phyloP scores from a whole-genome alignment of 2,888 invertebrate species.

The Taphrorychus bicolor region DNA sequence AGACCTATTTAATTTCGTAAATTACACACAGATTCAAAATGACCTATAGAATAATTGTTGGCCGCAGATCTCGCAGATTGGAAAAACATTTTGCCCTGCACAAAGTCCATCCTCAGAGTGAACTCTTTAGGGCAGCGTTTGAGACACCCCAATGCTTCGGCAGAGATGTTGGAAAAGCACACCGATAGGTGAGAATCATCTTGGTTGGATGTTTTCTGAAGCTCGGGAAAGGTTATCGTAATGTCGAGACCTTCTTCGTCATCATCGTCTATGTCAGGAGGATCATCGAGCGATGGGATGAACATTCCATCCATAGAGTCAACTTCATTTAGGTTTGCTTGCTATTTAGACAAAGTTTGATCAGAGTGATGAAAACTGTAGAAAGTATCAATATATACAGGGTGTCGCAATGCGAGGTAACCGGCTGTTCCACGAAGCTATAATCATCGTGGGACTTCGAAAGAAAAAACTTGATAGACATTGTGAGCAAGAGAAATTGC shows the following conservation, averaged over 20 bases:
- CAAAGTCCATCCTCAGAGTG: conserved; percentile 45
- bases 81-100: conserved; percentile 43
- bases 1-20: not conserved
- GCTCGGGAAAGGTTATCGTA: conserved; percentile 43
- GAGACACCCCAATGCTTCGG: conserved; percentile 42
- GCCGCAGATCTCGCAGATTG: conserved; percentile 41
- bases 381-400: too few species aligned
- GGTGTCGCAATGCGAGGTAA: too few species aligned
- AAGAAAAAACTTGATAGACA: too few species aligned
- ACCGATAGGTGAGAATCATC: conserved; percentile 41
- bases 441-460: too few species aligned
- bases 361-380: not conserved
- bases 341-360: not conserved
- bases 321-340: too few species aligned
- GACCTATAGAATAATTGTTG: conserved; percentile 42
- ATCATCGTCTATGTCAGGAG: conserved; percentile 39
- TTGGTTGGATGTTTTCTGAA: conserved; percentile 27
- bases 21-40: not conserved
- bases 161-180: conserved; percentile 44
- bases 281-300: conserved; percentile 42
- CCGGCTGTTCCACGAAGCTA: too few species aligned
- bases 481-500: too few species aligned
- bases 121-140: conserved; percentile 47
- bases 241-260: conserved; percentile 44
- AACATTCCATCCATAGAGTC: conserved; percentile 47